Evolutionary conservation across 2,113 vertebrate genomes (phyloP), one percentile per base, ranked within the genome.

Genomic region (Cygnus buccinator): DNA sequence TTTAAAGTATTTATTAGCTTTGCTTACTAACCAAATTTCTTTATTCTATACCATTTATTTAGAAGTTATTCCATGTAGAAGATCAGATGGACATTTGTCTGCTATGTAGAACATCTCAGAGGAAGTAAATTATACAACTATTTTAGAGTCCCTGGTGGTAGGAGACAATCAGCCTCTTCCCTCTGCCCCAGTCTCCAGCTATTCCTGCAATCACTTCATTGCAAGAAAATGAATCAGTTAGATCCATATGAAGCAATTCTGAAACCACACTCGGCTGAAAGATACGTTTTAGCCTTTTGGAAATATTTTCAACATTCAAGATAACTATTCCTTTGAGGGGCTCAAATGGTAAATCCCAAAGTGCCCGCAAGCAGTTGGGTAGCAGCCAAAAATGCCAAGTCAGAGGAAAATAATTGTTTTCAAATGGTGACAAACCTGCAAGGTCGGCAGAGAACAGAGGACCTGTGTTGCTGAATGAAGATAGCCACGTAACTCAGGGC

Each of bases 361-460:
- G 74, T 85, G 48, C 84, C 92, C 2, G 0, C 89, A 79, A 92
- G 86, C 54, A 59, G 35, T 20, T 96, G 94, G 66, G 94, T 4
- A 78, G 65, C 46, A 65, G 93, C 93, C 95, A 95, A 52, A 94
- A 93, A 86, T 78, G 92, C 95, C 92, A 94, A 90, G 61, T 61
- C 62, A 54, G 90, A 61, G 35, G 83, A 23, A 68, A 94, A 68
- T 96, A 97, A 95, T 96, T 94, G 83, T 95, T 97, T 95, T 94
- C 96, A 96, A 97, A 96, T 92, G 95, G 90, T 89, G 94, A 63
- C 92, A 81, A 94, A 96, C 88, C 92, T 92, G 88, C 72, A 48
- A 81, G 85, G 92, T 88, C 29, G 11, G 93, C 75, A 52, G 88
- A 59, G 87, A 97, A 35, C 41, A 89, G 93, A 95, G 82, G 43